Percentiles rank a stretch among this genome's conserved stretches.
Evolutionary conservation across 2,888 invertebrate species (phyloP).

Genomic region (Amphipoea lucens): DNA sequence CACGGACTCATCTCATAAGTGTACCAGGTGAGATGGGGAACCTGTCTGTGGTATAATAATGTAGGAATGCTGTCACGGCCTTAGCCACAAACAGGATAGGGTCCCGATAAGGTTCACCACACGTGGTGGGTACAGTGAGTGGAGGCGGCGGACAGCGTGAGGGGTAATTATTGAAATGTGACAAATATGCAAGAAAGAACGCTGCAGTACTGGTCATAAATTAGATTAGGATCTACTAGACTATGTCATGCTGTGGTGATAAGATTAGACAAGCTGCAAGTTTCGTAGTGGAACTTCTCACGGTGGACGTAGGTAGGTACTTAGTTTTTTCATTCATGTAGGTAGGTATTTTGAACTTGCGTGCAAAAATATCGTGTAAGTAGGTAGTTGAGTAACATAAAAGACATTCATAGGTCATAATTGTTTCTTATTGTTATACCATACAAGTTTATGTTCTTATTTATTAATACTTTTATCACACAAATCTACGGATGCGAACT

Average conservation of each 20-base stretch:
- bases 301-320: not conserved
- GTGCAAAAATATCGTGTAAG: not conserved
- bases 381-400: not conserved
- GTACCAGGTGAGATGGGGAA: conserved; percentile 66
- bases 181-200: not conserved
- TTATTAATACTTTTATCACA: not conserved
- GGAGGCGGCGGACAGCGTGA: conserved; percentile 2
- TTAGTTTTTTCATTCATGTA: not conserved
- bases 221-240: conserved; percentile 10
- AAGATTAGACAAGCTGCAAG: not conserved
- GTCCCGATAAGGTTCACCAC: conserved; percentile 47
- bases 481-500: not conserved
- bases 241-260: not conserved
- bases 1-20: conserved; percentile 66
- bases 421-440: not conserved
- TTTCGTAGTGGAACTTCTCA: not conserved
- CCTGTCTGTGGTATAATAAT: conserved; percentile 66
- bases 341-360: not conserved
- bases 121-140: conserved; percentile 5
- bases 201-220: not conserved
- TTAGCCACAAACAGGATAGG: conserved; percentile 58
- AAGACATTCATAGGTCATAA: not conserved
- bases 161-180: conserved; percentile 16
- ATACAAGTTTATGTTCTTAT: not conserved
- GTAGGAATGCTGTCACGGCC: conserved; percentile 65